Evolutionary conservation across 2,888 invertebrate genomes (phyloP).

Genomic region (Drosophila helvetica): DNA sequence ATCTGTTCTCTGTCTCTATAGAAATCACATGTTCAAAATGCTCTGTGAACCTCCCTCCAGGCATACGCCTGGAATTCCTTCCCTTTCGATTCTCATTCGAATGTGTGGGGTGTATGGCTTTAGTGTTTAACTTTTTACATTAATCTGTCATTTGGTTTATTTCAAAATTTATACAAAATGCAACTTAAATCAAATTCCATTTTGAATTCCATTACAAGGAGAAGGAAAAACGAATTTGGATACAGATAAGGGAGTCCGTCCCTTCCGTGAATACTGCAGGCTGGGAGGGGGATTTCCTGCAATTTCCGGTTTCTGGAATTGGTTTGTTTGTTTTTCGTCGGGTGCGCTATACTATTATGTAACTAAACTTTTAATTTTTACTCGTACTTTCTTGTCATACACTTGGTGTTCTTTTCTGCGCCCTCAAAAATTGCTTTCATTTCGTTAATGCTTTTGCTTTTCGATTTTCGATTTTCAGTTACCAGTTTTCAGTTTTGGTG

Average conservation of each 20-base stretch:
- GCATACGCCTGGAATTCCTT: constrained; percentile 4
- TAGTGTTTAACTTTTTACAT: constrained; percentile 64
- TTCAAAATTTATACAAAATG: constrained; percentile 56
- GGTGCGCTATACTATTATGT: constrained; percentile 51
- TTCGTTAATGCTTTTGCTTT: constrained; percentile 26
- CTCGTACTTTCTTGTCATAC: constrained; percentile 49
- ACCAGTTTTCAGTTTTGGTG: constrained; percentile 44
- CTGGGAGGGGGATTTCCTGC: constrained; percentile 38
- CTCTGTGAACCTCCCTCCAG: constrained; percentile 6
- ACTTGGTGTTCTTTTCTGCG: constrained; percentile 60
- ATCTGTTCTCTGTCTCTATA: not conserved
- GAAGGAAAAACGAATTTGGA: constrained; percentile 9
- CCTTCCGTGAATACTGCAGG: constrained; percentile 43
- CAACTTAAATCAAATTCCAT: constrained; percentile 52
- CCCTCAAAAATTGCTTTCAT: constrained; percentile 43
- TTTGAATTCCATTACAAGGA: constrained; percentile 11
- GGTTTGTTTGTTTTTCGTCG: constrained; percentile 20
- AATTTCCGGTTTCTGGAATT: not conserved
- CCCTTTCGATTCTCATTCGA: constrained; percentile 16
- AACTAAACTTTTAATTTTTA: constrained; percentile 65
- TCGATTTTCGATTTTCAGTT: constrained; percentile 13
- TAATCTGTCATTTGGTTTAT: constrained; percentile 58
- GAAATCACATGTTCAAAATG: constrained; percentile 37
- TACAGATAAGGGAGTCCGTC: not conserved
- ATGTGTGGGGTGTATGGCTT: constrained; percentile 14